Evolutionary conservation across 2,797 vertebrate genomes (phyloP).

Genomic region (Eutrigla gurnardus): DNA sequence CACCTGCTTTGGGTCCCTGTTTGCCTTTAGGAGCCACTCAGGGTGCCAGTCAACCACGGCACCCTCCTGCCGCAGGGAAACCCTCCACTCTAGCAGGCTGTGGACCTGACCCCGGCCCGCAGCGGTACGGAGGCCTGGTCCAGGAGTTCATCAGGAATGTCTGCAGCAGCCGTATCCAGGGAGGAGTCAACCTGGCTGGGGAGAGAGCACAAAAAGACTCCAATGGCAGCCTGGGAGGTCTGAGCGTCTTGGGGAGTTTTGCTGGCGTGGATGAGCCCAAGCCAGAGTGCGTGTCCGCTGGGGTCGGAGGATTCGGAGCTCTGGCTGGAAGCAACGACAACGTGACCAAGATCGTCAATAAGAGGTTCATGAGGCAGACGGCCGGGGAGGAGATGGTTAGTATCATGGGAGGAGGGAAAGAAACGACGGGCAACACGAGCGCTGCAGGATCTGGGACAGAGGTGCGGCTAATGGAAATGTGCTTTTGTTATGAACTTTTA

Average conservation of each 20-base stretch:
- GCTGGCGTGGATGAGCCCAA: conserved; percentile 83
- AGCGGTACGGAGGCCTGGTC: conserved; percentile 89
- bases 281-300: conserved; percentile 74
- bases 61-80: conserved; percentile 79
- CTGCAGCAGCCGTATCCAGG: conserved; percentile 85
- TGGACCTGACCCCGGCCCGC: conserved; percentile 81
- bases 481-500: neutral
- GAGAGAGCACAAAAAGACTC: conserved; percentile 74
- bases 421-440: conserved; percentile 53
- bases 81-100: conserved; percentile 62
- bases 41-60: conserved; percentile 75
- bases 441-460: conserved; percentile 79
- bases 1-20: neutral
- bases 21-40: conserved; percentile 53
- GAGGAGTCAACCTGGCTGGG: conserved; percentile 69
- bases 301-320: conserved; percentile 33
- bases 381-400: conserved; percentile 85
- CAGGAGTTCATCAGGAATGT: conserved; percentile 95
- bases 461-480: conserved; percentile 74
- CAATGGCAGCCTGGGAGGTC: conserved; percentile 19
- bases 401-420: conserved; percentile 82
- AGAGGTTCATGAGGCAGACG: conserved; percentile 90
- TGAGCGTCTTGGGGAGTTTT: conserved; percentile 7
- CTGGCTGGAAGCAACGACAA: conserved; percentile 82
- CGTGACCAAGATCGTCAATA: conserved; percentile 90